Evolutionary conservation across 2,888 invertebrate species (phyloP), one percentile per base, ranked within the genome.

Genomic region (Hydrotaea diabolus): DNA sequence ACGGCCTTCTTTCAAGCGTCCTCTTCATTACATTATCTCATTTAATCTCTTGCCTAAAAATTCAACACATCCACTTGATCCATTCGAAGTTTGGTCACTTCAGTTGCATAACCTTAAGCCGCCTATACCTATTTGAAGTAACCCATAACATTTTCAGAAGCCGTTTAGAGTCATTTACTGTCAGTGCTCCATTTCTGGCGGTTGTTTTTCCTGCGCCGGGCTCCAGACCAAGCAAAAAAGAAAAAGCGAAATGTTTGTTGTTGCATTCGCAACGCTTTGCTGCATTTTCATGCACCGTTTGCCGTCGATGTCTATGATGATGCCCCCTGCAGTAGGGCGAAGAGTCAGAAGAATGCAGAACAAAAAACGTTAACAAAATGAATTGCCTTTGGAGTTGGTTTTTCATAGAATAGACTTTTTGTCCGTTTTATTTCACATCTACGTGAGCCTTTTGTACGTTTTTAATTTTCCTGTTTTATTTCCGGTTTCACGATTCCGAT

Each of bases 381-480:
- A 80, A 83, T 79, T 82, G 84, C 84, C 84, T 76, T 85, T 74
- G 84, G 84, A 85, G 84, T 82, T 77, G 72, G 76, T 74, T 82
- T 77, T 72, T 78, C 39, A 72, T 69, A 62, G 36, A 71, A 72
- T 73, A 62, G 26, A 71, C 21, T 87, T 85, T 79, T 21, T 39
- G 69, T 36, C n/a, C 53, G 83, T 88, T 86, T 87, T 85, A 85
- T 86, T 72, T 80, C 23, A 64, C 72, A 49, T 75, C 77, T 86
- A 85, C 85, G 88, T 89, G 89, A 90, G 90, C 89, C 91, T 91
- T 92, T 91, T 90, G 90, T 91, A 89, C 90, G 89, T 89, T 91
- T 91, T 91, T 91, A 92, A 92, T 92, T 91, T 91, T 91, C 91
- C 92, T 92, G 91, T 91, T 91, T 92, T 91, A 91, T 91, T 91